Evolutionary conservation across 2,113 vertebrate genomes (phyloP).

Genomic region (Natator depressus): DNA sequence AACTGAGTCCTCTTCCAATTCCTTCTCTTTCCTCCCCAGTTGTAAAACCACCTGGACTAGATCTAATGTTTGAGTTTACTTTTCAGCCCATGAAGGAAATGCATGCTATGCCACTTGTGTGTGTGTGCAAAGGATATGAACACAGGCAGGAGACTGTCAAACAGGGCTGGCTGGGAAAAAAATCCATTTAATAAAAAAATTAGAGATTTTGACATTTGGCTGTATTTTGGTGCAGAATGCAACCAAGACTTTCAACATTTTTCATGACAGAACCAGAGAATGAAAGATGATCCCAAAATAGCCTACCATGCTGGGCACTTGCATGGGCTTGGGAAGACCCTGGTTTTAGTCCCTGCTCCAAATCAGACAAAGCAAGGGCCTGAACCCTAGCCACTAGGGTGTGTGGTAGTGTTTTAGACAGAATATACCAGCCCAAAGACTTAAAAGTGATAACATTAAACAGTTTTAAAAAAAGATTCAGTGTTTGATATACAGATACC

Average conservation of each 20-base stretch:
- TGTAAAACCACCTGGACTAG: not conserved
- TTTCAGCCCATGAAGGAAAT: not conserved
- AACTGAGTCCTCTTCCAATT: not conserved
- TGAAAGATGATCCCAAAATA: not conserved
- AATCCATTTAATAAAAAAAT: not conserved
- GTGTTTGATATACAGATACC: not conserved
- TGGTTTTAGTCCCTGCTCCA: not conserved
- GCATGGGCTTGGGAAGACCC: not conserved
- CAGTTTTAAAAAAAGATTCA: not conserved
- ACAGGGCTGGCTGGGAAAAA: not conserved
- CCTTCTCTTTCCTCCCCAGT: not conserved
- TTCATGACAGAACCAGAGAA: not conserved
- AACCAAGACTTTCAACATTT: not conserved
- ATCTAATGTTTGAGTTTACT: not conserved
- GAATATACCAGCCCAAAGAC: not conserved
- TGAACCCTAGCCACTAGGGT: not conserved
- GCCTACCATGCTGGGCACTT: not conserved
- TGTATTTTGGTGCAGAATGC: not conserved
- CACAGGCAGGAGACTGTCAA: not conserved
- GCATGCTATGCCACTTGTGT: not conserved
- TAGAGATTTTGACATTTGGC: not conserved
- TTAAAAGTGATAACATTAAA: not conserved
- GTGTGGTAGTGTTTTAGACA: not conserved
- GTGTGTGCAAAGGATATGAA: not conserved
- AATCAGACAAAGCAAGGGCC: not conserved